Conservation (phyloP, 2,797 vertebrate genomes). For the Tachyglossus aculeatus region DNA sequence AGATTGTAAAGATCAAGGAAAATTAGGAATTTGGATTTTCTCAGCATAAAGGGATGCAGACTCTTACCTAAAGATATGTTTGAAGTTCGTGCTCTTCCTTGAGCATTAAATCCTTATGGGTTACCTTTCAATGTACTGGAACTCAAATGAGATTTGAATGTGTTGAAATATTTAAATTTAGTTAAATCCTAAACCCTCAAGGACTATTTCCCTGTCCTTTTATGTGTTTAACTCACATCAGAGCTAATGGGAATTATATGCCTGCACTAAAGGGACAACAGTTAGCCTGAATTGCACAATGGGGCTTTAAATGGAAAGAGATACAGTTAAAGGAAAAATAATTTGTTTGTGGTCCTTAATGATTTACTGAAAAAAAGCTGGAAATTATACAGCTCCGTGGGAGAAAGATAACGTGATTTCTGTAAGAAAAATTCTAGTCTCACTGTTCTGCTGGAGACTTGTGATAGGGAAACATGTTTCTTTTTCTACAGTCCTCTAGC, state of each 20-base stretch:
- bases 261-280: background rate
- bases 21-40: conserved; percentile 15
- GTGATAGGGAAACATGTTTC: no score
- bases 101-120: conserved; percentile 36
- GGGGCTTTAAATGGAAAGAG: conserved; percentile 3
- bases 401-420: no score
- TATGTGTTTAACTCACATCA: background rate
- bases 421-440: no score
- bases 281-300: background rate
- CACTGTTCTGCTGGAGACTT: no score
- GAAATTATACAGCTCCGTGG: no score
- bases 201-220: conserved; percentile 3
- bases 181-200: conserved; percentile 29
- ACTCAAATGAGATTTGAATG: conserved; percentile 47
- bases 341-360: background rate
- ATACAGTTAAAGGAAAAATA: background rate
- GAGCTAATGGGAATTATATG: background rate
- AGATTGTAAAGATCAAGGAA: no score
- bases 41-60: conserved; percentile 45
- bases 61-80: conserved; percentile 44
- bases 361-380: background rate
- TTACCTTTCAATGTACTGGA: conserved; percentile 44
- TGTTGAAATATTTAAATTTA: conserved; percentile 51
- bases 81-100: conserved; percentile 29
- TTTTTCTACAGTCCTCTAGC: no score